Conservation (phyloP, 2,113 vertebrate species). For the Turdus rufiventris region DNA sequence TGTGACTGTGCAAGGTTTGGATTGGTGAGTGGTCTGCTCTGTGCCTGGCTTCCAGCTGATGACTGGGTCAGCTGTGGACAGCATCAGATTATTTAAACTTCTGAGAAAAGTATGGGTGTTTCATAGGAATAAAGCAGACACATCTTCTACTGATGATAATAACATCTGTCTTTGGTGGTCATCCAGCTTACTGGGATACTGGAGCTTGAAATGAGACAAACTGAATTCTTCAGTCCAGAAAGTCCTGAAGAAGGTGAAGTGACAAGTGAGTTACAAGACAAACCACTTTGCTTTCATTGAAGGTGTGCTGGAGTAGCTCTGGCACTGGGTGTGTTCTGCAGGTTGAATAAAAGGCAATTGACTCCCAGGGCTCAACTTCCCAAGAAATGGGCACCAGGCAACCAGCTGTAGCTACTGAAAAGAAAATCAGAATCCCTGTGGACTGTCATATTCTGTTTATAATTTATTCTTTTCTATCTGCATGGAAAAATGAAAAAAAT, state of each 20-base stretch:
- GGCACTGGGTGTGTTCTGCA: background rate
- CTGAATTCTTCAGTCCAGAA: background rate
- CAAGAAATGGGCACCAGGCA: background rate
- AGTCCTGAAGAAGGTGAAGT: background rate
- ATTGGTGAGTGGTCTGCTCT: background rate
- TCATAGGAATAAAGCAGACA: background rate
- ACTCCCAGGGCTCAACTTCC: fast-evolving
- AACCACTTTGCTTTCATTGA: background rate
- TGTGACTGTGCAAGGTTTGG: background rate
- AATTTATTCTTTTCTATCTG: background rate
- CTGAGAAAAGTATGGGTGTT: background rate
- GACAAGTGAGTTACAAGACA: background rate
- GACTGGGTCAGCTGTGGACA: background rate
- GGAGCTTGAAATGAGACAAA: background rate
- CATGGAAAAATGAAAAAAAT: background rate
- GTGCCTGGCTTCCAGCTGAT: background rate
- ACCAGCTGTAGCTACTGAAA: background rate
- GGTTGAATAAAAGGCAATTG: background rate
- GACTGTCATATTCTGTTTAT: background rate
- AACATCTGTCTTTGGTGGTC: background rate
- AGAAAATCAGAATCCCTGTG: background rate
- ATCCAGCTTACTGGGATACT: background rate
- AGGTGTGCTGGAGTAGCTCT: background rate
- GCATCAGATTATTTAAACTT: background rate
- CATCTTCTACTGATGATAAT: background rate